Base-by-base conservation (phyloP, 2,797 vertebrate genomes). In the Dendrocincla tyrannina region DNA sequence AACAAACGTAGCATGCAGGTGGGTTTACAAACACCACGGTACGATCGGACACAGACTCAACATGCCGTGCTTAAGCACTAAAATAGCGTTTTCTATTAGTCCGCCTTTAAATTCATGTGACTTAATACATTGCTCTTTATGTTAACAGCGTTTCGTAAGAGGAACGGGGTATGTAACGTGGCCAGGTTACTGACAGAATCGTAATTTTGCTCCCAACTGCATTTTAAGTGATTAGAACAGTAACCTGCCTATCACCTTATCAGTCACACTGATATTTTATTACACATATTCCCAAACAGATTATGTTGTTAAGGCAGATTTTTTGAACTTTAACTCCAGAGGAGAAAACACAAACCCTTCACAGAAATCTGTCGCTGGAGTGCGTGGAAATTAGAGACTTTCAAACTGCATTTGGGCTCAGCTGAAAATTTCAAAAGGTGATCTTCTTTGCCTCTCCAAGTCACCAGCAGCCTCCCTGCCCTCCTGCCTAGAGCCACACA, bases 241-340 rank as follows among this genome's bases (percentile, higher is more conserved):
- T 89, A 89, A 93, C 94, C 94, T 93, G 83, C 93, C 53, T 23
- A 63, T 88, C 94, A 92, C 89, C 93, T 92, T 53, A 91, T 80
- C 58, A 70, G 42, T 49, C 79, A 77, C 56, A 3, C 2, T 4
- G 83, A 37, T 74, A 63, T 64, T 83, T 95, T 80, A 85, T 75
- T 64, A 74, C 33, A 39, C 37, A 42, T 53, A 60, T 85, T 92
- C 53, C 85, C 68, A 84, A 88, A 52, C 27, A 89, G 77, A 84
- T 86, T 67, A 63, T 28, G 47, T 63, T 79, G 81, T 89, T 92
- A 77, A 80, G 32, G 64, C 19, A 35, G 52, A 60, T 37, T 89
- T 96, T 85, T 78, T 60, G 8, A 82, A 52, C 55, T 32, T 33
- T 87, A 64, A 89, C 70, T 91, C 84, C 56, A 49, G 37, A 56